Base-by-base conservation (phyloP, 2,888 invertebrate genomes). In the Ophion costatus region DNA sequence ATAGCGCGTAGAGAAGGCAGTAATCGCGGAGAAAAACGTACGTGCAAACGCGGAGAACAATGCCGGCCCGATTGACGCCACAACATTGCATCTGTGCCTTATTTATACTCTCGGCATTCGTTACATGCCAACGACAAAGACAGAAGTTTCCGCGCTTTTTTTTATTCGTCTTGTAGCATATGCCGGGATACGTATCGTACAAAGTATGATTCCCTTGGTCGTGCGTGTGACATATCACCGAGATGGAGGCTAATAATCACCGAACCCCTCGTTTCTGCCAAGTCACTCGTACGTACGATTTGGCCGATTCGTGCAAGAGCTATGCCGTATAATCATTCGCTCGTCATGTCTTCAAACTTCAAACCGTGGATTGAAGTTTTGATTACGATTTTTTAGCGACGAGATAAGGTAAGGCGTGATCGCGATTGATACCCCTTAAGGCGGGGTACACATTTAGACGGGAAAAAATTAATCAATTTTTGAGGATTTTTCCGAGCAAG, bases 91-190 rank as follows among this genome's bases (percentile, higher is more conserved):
- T 38, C n/a, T 51, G 29, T 64, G 38, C 71, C 83, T 85, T 89
- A 90, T 87, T 88, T 90, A 89, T 88, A 86, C 82, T 74, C 77
- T 70, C 51, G 70, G 74, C 51, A 42, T 59, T 51, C 51, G 71
- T 75, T 51, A 14, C 61, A 64, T 38, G 77, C 17, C n/a, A 38
- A 70, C 71, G 64, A 76, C 42, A 66, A 63, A 56, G 56, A 70
- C 22, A 22, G 56, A 70, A 45, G 64, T 79, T 57, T 77, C 14
- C 38, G 33, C 29, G 67, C 67, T 10, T 57, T 71, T 57, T 38
- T 64, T 42, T 22, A 22, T 14, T 29, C 38, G 7, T 56, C 17
- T 45, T 4, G 11, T 67, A n/a, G 22, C 5, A 24, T 56, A 29
- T 56, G n/a, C 11, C 14, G 22, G 17, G 17, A 9, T 22, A 2